phyloP scores from a whole-genome alignment of 1,140 invertebrate species.

The Octopus bimaculoides region DNA sequence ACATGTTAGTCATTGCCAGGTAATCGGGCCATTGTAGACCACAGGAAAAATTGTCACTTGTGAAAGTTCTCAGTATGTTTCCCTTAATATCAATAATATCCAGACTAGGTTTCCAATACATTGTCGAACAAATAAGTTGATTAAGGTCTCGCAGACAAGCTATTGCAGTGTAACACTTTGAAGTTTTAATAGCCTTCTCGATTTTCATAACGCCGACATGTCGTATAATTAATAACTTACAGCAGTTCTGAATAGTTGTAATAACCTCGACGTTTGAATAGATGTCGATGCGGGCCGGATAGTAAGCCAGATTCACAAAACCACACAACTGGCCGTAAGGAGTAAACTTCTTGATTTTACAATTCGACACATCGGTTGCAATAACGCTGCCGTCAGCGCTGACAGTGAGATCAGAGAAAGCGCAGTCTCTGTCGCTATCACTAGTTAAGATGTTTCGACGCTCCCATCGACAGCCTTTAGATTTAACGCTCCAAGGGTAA shows the following conservation, averaged over 20 bases:
- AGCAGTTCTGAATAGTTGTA: background rate
- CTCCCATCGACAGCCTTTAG: constrained; percentile 3
- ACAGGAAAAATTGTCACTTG: background rate
- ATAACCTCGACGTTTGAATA: background rate
- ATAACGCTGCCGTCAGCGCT: background rate
- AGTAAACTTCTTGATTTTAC: background rate
- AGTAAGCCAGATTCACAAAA: background rate
- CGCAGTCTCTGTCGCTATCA: background rate
- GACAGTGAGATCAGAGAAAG: background rate
- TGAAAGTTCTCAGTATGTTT: background rate
- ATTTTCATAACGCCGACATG: background rate
- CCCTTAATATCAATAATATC: background rate
- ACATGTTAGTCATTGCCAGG: background rate
- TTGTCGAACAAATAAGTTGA: background rate
- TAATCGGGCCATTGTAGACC: background rate
- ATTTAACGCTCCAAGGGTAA: background rate
- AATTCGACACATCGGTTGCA: background rate
- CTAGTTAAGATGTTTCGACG: background rate
- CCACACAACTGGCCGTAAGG: background rate
- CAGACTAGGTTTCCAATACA: background rate
- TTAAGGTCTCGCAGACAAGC: background rate
- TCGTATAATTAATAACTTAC: background rate
- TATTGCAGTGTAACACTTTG: background rate
- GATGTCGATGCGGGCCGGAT: background rate
- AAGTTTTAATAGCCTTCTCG: background rate